Base-by-base conservation (phyloP, 2,888 invertebrate species). In the Protodeltote pygarga region DNA sequence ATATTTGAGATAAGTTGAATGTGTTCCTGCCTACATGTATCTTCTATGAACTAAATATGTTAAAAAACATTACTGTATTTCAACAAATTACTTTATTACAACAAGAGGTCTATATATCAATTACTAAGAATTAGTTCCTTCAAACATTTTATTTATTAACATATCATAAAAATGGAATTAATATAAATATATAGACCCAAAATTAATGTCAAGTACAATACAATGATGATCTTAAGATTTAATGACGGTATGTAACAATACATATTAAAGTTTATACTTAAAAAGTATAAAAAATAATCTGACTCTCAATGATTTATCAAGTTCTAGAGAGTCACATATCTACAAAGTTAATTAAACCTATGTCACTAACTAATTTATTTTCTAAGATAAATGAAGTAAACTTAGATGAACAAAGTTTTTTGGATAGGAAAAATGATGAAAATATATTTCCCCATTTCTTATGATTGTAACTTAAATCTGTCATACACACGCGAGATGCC, bases 271-370 rank as follows among this genome's bases (percentile, higher is more conserved):
- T 41, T 37, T 51, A 38, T 41, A 46, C 38, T 35, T 11, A 41
- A 50, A n/a, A 39, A 57, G 67, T 62, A 66, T 25, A 62, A 47
- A 62, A 50, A 42, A 45, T 35, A 35, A 44, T 38, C 14, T 29
- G 21, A 49, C 48, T 50, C 33, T 16, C 32, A 41, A 41, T 38
- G 39, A 45, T 46, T 46, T 39, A 39, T 32, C 17, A 51, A 38
- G 10, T 24, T 34, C 39, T 15, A 24, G 57, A 44, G 41, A 55
- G 47, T 49, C 42, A 17, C 13, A 17, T 62, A 48, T 55, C 55
- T 61, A 63, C 52, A 57, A 33, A 25, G 24, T 34, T 37, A 37
- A 40, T 51, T 57, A 57, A 40, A 24, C 25, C 38, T 57, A 65
- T 11, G 27, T 57, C 24, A 44, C 58, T 63, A 57, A 48, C 1